phyloP scores from a whole-genome alignment of 2,797 vertebrate genomes.

The Parotocinclus haroldoi region DNA sequence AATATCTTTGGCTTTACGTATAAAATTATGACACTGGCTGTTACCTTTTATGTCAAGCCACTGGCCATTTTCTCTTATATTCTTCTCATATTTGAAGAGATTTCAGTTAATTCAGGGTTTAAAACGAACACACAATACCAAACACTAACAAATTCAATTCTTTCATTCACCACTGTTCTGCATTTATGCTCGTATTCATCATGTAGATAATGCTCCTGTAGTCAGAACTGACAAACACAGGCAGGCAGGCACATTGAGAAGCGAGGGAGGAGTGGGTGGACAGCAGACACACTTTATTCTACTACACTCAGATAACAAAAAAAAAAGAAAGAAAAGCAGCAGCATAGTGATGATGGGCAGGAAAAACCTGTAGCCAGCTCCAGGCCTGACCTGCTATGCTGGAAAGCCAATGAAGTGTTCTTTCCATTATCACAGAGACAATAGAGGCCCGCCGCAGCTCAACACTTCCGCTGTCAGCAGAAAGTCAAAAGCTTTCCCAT shows the following conservation, averaged over 20 bases:
- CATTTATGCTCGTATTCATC: not conserved
- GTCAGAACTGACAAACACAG: not conserved
- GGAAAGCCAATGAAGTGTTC: slow-evolving; percentile 35
- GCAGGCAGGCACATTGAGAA: not conserved
- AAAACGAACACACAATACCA: no score
- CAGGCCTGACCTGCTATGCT: slow-evolving; percentile 14
- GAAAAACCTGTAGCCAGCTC: slow-evolving; percentile 17
- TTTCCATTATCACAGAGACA: slow-evolving; percentile 38
- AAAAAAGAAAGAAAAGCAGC: slow-evolving; percentile 11
- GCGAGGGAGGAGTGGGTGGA: slow-evolving; percentile 20
- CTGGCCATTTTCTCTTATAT: no score
- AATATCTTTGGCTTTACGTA: no score
- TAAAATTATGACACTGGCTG: no score
- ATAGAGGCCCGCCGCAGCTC: slow-evolving; percentile 37
- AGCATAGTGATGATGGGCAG: slow-evolving; percentile 21
- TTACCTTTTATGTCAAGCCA: no score
- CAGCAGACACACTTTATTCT: slow-evolving; percentile 14
- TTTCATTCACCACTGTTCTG: no score
- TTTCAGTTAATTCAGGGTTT: no score
- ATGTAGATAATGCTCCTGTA: not conserved
- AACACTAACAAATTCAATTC: no score
- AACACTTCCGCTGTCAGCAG: slow-evolving; percentile 38
- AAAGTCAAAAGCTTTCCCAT: slow-evolving; percentile 42
- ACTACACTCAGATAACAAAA: slow-evolving; percentile 12
- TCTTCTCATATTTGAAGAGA: no score